Percentiles rank a stretch among this genome's conserved stretches.
phyloP scores from a whole-genome alignment of 2,888 invertebrate genomes.

The Conchocele bisecta region DNA sequence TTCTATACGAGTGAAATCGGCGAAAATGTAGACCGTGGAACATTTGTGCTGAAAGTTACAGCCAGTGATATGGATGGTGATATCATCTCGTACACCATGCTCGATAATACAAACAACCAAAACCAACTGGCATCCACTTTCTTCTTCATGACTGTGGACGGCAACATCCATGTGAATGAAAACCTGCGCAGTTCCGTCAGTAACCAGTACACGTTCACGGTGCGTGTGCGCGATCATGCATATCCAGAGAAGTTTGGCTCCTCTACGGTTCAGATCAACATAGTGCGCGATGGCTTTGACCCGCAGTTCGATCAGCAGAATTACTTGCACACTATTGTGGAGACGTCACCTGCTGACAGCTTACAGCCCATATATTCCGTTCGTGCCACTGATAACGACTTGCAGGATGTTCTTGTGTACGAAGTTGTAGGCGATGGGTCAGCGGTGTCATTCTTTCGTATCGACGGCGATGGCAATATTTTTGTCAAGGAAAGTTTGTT shows the following conservation, averaged over 20 bases:
- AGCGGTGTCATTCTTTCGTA: constrained; percentile 64
- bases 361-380: constrained; percentile 54
- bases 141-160: constrained; percentile 51
- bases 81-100: constrained; percentile 52
- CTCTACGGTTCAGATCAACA: constrained; percentile 63
- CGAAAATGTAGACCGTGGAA: constrained; percentile 78
- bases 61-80: constrained; percentile 69
- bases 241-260: constrained; percentile 66
- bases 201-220: constrained; percentile 61
- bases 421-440: constrained; percentile 64
- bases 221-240: constrained; percentile 59
- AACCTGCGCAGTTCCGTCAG: constrained; percentile 30
- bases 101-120: constrained; percentile 11
- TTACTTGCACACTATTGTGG: constrained; percentile 51
- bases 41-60: constrained; percentile 87
- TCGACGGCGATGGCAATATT: constrained; percentile 53
- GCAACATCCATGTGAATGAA: constrained; percentile 60
- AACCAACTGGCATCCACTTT: constrained; percentile 35
- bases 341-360: constrained; percentile 51
- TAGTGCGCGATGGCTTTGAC: constrained; percentile 58
- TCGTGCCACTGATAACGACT: constrained; percentile 60
- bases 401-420: constrained; percentile 58
- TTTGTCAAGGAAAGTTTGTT: constrained; percentile 59
- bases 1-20: constrained; percentile 61
- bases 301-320: constrained; percentile 46